Percentiles rank a stretch among this genome's conserved stretches.
Evolutionary conservation across 2,113 vertebrate species (phyloP).

Genomic region (zebrafish (Danio rerio)): DNA sequence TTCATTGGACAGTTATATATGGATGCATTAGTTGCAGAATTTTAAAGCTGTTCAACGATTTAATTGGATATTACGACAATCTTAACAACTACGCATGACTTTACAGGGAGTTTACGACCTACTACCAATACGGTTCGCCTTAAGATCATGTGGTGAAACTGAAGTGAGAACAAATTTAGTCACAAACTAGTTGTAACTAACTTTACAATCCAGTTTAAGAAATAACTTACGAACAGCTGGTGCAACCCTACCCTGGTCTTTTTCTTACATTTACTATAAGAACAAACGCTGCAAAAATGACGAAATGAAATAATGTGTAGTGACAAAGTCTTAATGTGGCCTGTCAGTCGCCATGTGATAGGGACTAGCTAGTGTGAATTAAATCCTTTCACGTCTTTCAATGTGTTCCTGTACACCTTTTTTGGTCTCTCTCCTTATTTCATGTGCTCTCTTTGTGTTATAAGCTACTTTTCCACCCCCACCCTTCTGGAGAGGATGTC

Average conservation of each 20-base stretch:
- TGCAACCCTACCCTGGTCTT: background rate
- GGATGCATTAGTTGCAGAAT: too few relatives aligned
- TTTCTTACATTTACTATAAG: background rate
- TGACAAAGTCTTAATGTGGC: slow-evolving; percentile 44
- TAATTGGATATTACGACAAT: too few relatives aligned
- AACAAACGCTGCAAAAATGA: slow-evolving; percentile 15
- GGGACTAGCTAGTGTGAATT: slow-evolving; percentile 51
- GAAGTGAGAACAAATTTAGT: too few relatives aligned
- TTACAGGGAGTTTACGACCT: too few relatives aligned
- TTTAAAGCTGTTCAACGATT: too few relatives aligned
- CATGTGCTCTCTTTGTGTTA: background rate
- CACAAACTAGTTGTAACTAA: too few relatives aligned
- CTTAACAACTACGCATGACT: too few relatives aligned
- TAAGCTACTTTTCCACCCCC: slow-evolving; percentile 18
- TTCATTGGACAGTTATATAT: too few relatives aligned
- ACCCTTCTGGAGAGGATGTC: background rate
- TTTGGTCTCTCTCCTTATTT: slow-evolving; percentile 12
- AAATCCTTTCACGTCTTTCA: slow-evolving; percentile 44
- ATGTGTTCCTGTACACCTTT: slow-evolving; percentile 29
- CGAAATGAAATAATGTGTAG: slow-evolving; percentile 41
- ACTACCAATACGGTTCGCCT: too few relatives aligned
- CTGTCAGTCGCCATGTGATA: slow-evolving; percentile 21
- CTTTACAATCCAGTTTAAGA: too few relatives aligned
- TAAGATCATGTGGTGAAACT: too few relatives aligned
- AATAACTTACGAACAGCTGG: too few relatives aligned